A percentile compares a stretch with the other conserved stretches of the same genome.
Evolutionary conservation across 2,888 invertebrate species (phyloP).

Genomic region (Hirtodrosophila cameraria): DNA sequence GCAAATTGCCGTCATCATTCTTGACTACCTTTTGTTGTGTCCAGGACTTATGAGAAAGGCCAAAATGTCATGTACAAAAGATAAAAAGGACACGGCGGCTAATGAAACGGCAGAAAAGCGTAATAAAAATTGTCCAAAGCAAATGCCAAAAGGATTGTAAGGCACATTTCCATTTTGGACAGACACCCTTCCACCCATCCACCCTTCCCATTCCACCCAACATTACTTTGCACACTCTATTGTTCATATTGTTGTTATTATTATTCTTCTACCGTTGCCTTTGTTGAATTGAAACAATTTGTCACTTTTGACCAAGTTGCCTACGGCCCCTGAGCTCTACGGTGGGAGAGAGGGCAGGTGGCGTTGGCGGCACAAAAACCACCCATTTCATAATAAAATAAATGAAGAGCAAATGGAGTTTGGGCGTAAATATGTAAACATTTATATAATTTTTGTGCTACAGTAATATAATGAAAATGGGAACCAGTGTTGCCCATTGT

Average conservation of each 20-base stretch:
- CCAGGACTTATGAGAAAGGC: slow-evolving; percentile 75
- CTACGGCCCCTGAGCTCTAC: slow-evolving; percentile 56
- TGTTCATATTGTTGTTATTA: slow-evolving; percentile 31
- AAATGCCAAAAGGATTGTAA: slow-evolving; percentile 62
- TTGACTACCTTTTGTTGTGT: slow-evolving; percentile 71
- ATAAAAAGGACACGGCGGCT: slow-evolving; percentile 74
- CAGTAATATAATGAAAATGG: not conserved
- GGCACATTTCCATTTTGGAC: slow-evolving; percentile 50
- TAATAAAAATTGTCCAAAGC: slow-evolving; percentile 47
- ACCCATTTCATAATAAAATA: slow-evolving; percentile 71
- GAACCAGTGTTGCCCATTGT: slow-evolving; percentile 9
- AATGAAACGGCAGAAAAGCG: slow-evolving; percentile 66
- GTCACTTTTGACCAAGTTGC: slow-evolving; percentile 73
- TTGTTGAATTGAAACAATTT: slow-evolving; percentile 79
- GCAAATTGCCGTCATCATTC: slow-evolving; percentile 79
- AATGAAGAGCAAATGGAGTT: slow-evolving; percentile 62
- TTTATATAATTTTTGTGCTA: slow-evolving; percentile 45
- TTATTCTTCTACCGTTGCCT: slow-evolving; percentile 57
- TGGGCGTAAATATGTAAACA: slow-evolving; percentile 45
- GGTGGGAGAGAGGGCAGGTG: too few species aligned
- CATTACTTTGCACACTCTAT: slow-evolving; percentile 41
- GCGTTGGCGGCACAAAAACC: not conserved
- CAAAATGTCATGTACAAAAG: slow-evolving; percentile 76
- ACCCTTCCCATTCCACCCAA: slow-evolving; percentile 4
- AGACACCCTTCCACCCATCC: slow-evolving; percentile 4